Conservation (phyloP, 2,888 invertebrate genomes). For the Operophtera brumata region DNA sequence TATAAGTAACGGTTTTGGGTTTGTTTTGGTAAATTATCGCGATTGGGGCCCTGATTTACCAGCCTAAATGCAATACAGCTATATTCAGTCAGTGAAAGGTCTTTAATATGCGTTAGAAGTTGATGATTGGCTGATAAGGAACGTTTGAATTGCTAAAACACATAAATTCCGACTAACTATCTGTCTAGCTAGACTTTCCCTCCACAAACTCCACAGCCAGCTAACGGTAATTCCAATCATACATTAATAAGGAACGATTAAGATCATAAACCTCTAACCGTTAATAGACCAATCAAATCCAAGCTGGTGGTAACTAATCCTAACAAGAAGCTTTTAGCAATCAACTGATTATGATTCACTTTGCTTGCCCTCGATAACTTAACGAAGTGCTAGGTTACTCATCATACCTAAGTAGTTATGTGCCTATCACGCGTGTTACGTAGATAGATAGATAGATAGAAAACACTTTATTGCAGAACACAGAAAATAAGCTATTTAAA, state of each 20-base stretch:
- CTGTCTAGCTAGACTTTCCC: background rate
- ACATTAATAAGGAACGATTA: constrained; percentile 13
- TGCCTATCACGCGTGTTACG: too few species aligned
- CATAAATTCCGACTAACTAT: background rate
- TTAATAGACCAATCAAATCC: constrained; percentile 23
- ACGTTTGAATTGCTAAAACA: constrained; percentile 5
- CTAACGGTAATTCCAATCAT: constrained; percentile 10
- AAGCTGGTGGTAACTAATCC: constrained; percentile 15
- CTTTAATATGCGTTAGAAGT: background rate
- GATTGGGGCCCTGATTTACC: background rate
- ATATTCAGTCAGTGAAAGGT: background rate
- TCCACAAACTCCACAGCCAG: background rate
- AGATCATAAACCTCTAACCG: constrained; percentile 11
- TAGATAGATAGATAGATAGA: too few species aligned
- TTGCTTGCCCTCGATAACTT: constrained; percentile 5
- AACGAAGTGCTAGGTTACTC: background rate
- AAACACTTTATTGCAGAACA: too few species aligned
- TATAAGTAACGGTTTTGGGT: too few species aligned
- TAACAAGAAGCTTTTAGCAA: constrained; percentile 8
- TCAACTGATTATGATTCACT: constrained; percentile 15
- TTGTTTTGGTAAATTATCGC: too few species aligned
- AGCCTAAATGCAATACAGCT: background rate
- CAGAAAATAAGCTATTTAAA: too few species aligned
- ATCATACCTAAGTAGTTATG: constrained; percentile 6
- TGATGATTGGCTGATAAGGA: background rate